Conservation (phyloP, 2,888 invertebrate species). For the Dendrolimus houi region DNA sequence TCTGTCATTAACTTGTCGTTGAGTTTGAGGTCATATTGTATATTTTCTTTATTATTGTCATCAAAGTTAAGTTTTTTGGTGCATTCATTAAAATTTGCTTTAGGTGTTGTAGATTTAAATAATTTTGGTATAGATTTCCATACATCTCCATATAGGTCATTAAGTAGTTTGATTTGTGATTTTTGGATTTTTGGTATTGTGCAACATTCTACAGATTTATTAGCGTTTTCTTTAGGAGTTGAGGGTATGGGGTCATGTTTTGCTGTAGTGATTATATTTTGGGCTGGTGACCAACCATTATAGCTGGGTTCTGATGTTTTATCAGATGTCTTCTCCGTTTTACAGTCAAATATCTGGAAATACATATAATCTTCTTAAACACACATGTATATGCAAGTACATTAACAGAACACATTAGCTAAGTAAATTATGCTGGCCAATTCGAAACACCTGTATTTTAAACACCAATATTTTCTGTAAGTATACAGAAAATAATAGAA, state of each 20-base stretch:
- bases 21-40: slow-evolving; percentile 33
- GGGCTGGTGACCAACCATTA: slow-evolving; percentile 62
- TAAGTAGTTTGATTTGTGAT: slow-evolving; percentile 59
- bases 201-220: slow-evolving; percentile 57
- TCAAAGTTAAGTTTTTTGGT: slow-evolving; percentile 52
- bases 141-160: slow-evolving; percentile 71
- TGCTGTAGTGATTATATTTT: slow-evolving; percentile 54
- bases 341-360: slow-evolving; percentile 22
- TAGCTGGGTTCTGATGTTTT: slow-evolving; percentile 37
- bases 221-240: slow-evolving; percentile 48
- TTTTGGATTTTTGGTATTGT: slow-evolving; percentile 53
- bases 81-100: slow-evolving; percentile 35
- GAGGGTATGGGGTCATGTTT: slow-evolving; percentile 42
- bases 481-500: too few relatives aligned
- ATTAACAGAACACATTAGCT: too few relatives aligned
- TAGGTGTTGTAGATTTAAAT: slow-evolving; percentile 44
- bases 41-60: slow-evolving; percentile 53
- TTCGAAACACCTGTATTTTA: too few relatives aligned
- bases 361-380: not conserved
- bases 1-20: slow-evolving; percentile 50
- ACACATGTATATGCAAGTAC: not conserved
- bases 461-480: too few relatives aligned
- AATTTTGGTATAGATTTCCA: slow-evolving; percentile 71
- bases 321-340: slow-evolving; percentile 25
- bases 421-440: too few relatives aligned